Base-by-base conservation (phyloP, 2,797 vertebrate species). In the Acanthopagrus latus region DNA sequence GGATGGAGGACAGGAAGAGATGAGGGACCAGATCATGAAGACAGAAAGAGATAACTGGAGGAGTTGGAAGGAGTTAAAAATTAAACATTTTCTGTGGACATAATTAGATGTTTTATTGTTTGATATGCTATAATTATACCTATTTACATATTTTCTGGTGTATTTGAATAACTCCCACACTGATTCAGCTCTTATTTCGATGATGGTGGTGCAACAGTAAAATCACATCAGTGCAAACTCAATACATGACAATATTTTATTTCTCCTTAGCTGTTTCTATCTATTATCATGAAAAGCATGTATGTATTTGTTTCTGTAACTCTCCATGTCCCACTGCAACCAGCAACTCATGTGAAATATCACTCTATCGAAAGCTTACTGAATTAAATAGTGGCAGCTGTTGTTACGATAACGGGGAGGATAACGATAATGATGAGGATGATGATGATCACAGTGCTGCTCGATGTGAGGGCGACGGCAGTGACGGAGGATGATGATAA, bases 401-500 rank as follows among this genome's bases (percentile, higher is more conserved):
- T 71, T 81, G 51, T 47, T 64, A 56, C 66, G 76, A 52, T 80
- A 56, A 87, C 78, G 54, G 17, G 48, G 41, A 74, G 21, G 75
- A 78, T 65, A 58, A 83, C 64, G 74, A 74, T 81, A 9, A 84
- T 71, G 62, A 82, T 21, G 74, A 76, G 1, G 71, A 70, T 14
- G 64, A 68, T 51, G 69, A 76, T 76, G 78, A 81, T 85, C 44
- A 29, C 38, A 1, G 44, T 20, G 65, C 54, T 51, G 79, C 60
- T 82, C 21, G 70, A 71, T 70, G 74, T 23, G 66, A 71, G 55
- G 57, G 27, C 13, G 60, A 57, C 47, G 50, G 48, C 69, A 3
- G 71, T 80, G 78, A 86, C 3, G 51, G 79, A 79, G 54, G 70
- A 66, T 29, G 77, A 54, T 76, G 58, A 60, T 76, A 43, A 69